A percentile compares a stretch with the other conserved stretches of the same genome.
phyloP scores from a whole-genome alignment of 2,113 vertebrate species.

The Hepsetus odoe region DNA sequence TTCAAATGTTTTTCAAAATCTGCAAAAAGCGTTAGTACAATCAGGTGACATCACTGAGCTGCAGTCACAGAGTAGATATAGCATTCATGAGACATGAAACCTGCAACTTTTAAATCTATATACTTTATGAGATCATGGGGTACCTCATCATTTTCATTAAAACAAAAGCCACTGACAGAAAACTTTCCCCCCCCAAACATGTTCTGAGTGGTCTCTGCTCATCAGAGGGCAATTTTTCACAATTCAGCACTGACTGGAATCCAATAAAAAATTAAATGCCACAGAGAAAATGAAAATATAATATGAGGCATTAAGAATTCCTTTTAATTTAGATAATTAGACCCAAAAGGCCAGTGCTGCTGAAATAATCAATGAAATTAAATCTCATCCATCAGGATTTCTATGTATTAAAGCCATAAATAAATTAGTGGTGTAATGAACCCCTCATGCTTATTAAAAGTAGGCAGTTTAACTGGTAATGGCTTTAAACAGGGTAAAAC shows the following conservation, averaged over 20 bases:
- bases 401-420: constrained; percentile 59
- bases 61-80: not conserved
- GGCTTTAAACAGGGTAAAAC: constrained; percentile 45
- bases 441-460: constrained; percentile 47
- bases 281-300: constrained; percentile 48
- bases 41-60: not conserved
- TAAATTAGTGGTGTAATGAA: constrained; percentile 50
- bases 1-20: not conserved
- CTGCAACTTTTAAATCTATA: constrained; percentile 1
- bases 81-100: not conserved
- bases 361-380: constrained; percentile 56
- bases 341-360: constrained; percentile 54
- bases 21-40: not conserved
- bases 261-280: constrained; percentile 49
- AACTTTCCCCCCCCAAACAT: not conserved
- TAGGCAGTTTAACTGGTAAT: constrained; percentile 50
- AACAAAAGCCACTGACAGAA: constrained; percentile 34
- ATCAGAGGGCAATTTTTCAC: constrained; percentile 44
- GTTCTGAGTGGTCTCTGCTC: constrained; percentile 32
- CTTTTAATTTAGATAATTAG: constrained; percentile 61
- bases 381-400: constrained; percentile 49
- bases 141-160: constrained; percentile 45
- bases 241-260: constrained; percentile 46
- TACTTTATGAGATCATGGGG: constrained; percentile 44
- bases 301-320: constrained; percentile 57